phyloP scores from a whole-genome alignment of 2,113 vertebrate species.

The Engraulis encrasicolus region DNA sequence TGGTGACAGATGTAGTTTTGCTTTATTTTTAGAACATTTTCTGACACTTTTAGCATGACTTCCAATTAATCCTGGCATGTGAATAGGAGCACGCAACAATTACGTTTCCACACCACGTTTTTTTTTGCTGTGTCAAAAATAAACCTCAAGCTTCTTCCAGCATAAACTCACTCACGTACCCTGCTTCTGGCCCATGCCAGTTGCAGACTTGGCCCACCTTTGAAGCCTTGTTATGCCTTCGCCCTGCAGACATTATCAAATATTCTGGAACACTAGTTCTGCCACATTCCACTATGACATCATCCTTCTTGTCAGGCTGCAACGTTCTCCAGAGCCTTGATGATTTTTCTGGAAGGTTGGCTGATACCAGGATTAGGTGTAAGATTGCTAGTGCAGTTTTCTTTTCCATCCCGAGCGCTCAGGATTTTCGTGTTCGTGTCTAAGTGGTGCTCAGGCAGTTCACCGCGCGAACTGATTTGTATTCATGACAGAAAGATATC shows the following conservation, averaged over 20 bases:
- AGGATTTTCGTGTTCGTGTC: background rate
- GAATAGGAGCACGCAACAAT: background rate
- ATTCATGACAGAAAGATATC: background rate
- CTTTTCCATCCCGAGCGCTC: too few relatives aligned
- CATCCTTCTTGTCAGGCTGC: background rate
- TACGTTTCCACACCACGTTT: background rate
- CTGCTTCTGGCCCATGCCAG: background rate
- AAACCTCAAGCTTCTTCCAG: too few relatives aligned
- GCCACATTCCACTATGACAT: background rate
- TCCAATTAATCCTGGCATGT: background rate
- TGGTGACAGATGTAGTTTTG: background rate
- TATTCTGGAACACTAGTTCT: too few relatives aligned
- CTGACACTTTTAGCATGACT: background rate
- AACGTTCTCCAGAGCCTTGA: background rate
- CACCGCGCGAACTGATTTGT: background rate
- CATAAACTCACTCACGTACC: background rate
- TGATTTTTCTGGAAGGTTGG: background rate
- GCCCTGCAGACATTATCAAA: background rate
- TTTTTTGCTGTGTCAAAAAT: background rate
- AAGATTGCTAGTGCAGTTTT: background rate
- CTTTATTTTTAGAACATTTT: background rate
- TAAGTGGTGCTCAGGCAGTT: background rate
- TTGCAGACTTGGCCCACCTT: background rate
- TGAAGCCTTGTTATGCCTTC: background rate
- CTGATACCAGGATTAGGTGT: background rate